Evolutionary conservation across 2,888 invertebrate species (phyloP).

Genomic region (Agriotes lineatus): DNA sequence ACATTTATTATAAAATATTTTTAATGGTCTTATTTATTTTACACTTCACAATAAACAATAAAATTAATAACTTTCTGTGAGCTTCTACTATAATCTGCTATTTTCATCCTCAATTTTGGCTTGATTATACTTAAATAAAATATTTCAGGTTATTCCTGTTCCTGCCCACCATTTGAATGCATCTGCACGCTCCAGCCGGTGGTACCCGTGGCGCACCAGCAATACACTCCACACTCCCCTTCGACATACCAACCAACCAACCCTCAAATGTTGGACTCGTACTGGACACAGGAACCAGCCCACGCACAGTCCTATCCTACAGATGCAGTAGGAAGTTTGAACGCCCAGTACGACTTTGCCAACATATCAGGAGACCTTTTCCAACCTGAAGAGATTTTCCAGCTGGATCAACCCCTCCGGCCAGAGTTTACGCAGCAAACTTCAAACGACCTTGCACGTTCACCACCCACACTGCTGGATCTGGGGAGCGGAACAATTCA

Average conservation of each 20-base stretch:
- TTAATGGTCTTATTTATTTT: no score
- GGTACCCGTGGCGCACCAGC: constrained; percentile 55
- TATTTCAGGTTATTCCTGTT: constrained; percentile 68
- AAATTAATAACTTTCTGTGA: no score
- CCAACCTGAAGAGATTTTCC: constrained; percentile 84
- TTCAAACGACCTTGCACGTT: constrained; percentile 68
- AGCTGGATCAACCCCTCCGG: constrained; percentile 79
- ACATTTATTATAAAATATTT: no score
- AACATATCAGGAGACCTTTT: constrained; percentile 76
- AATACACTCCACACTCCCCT: constrained; percentile 57
- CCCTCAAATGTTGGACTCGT: constrained; percentile 56
- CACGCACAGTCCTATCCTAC: constrained; percentile 62
- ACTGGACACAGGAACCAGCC: constrained; percentile 65
- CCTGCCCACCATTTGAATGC: constrained; percentile 83
- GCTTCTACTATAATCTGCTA: no score
- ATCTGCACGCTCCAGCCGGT: constrained; percentile 70
- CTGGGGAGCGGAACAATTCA: constrained; percentile 79
- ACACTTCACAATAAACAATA: no score
- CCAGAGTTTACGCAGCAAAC: constrained; percentile 72
- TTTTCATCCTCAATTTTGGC: no score
- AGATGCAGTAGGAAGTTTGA: constrained; percentile 53
- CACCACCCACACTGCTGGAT: constrained; percentile 79
- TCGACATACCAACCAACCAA: constrained; percentile 56
- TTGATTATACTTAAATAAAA: no score
- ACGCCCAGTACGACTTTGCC: constrained; percentile 71